Evolutionary conservation across 2,113 vertebrate genomes (phyloP), one percentile per base, ranked within the genome.

Genomic region (Chaetodon auriga): DNA sequence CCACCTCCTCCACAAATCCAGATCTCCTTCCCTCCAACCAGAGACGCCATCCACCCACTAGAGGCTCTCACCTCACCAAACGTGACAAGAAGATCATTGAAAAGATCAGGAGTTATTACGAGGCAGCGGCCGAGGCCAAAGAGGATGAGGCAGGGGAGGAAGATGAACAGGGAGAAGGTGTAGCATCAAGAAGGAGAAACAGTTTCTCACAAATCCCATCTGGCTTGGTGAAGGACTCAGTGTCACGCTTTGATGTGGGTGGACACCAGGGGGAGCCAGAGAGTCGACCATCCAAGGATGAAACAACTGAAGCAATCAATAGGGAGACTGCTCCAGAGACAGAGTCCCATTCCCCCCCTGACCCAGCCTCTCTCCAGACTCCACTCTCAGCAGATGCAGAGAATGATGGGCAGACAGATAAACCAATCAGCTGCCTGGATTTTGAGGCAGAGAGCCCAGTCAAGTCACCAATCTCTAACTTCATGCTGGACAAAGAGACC

Each of bases 31-130:
- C 7, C 2, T 43, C 49, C 21, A 12, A 23, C 16, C 72, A 68
- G 6, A 84, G 30, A n/a, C 5, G 57, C 0, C 83, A 82, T 0
- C 65, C 80, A 0, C 89, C 88, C 13, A 89, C 90, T 14, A 86
- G 72, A 79, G 58, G 66, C 2, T 80, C 89, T 1, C 83, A 90
- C 9, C 77, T 92, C 49, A 93, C 92, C 57, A 92, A 91, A 66
- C 92, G 91, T 0, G 95, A 96, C 82, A 89, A 94, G 73, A 92
- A 93, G 70, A 94, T 97, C 58, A 96, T 96, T 12, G 95, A 96
- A 70, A 96, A 96, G 88, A 96, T 96, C 80, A 86, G 95, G 62
- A 96, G 93, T 63, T 97, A 96, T 75, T 96, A 96, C 11, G 95
- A 96, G 25, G 94, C 94, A 0, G 94, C 95, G 1, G 93, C 93